Conservation (phyloP, 2,113 vertebrate species). For the Protobothrops flavoviridis region DNA sequence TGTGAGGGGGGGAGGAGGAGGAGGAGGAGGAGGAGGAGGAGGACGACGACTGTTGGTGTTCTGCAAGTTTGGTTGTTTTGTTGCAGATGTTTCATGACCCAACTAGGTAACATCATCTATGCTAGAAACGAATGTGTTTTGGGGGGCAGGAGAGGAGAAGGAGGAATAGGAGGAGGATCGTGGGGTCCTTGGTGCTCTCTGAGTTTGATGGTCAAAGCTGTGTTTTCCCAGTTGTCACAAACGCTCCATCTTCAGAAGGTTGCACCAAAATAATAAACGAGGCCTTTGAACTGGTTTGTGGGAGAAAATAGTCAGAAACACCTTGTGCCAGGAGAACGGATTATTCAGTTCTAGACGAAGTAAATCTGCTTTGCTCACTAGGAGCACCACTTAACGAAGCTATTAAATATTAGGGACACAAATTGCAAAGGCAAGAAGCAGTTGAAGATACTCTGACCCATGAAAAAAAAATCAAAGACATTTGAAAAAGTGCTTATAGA, state of each 20-base stretch:
- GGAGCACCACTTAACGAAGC: not conserved
- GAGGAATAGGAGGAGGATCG: no score
- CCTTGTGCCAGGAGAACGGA: not conserved
- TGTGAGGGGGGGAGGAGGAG: no score
- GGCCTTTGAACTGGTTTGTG: not conserved
- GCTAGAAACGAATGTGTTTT: no score
- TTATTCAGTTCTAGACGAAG: not conserved
- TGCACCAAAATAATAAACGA: not conserved
- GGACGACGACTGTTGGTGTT: no score
- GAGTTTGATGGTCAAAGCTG: not conserved
- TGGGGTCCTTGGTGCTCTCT: not conserved
- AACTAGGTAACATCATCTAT: no score
- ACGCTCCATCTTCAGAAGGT: not conserved
- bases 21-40: no score
- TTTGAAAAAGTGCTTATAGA: not conserved
- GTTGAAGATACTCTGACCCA: not conserved
- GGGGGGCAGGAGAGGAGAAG: no score
- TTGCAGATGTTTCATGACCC: no score
- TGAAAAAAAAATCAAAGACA: not conserved
- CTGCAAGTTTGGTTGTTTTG: no score
- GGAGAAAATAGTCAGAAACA: not conserved
- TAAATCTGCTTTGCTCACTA: not conserved
- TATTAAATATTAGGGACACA: not conserved
- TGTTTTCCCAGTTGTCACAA: not conserved
- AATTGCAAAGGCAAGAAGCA: not conserved